Percentiles rank a stretch among this genome's conserved stretches.
phyloP scores from a whole-genome alignment of 2,888 invertebrate genomes.

The Leistus spinibarbis region DNA sequence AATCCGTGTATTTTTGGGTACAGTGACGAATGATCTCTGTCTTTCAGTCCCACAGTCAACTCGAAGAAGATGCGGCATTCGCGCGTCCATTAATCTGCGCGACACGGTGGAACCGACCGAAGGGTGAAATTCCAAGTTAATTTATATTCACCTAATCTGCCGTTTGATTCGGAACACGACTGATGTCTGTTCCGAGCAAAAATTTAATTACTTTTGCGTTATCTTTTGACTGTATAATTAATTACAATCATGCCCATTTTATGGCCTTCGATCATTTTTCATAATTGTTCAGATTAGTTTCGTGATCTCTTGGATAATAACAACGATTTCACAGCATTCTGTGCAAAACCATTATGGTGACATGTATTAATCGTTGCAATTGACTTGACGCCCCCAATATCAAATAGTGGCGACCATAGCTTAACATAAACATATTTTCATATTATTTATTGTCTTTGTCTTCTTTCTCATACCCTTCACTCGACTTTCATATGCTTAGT shows the following conservation, averaged over 20 bases:
- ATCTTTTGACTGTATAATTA: slow-evolving; percentile 34
- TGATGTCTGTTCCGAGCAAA: slow-evolving; percentile 22
- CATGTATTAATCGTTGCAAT: neutral
- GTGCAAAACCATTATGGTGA: slow-evolving; percentile 2
- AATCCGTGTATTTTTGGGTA: slow-evolving; percentile 25
- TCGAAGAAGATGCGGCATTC: slow-evolving; percentile 16
- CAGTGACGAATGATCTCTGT: slow-evolving; percentile 25
- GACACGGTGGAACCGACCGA: slow-evolving; percentile 21
- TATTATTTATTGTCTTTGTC: too few species aligned
- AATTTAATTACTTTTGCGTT: slow-evolving; percentile 37
- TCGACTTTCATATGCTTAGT: too few species aligned
- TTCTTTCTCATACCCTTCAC: too few species aligned
- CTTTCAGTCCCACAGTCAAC: neutral
- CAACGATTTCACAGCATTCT: slow-evolving; percentile 23
- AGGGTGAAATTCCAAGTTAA: slow-evolving; percentile 35
- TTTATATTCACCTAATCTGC: slow-evolving; percentile 38
- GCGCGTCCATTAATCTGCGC: slow-evolving; percentile 28
- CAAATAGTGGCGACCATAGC: too few species aligned
- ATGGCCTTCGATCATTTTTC: slow-evolving; percentile 25
- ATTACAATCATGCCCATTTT: slow-evolving; percentile 27
- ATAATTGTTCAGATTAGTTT: slow-evolving; percentile 28
- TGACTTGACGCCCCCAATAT: neutral
- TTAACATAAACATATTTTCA: too few species aligned
- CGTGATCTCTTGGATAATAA: slow-evolving; percentile 26
- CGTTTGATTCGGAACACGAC: slow-evolving; percentile 31